phyloP scores from a whole-genome alignment of 2,797 vertebrate genomes.

The Sebastes iracundus region DNA sequence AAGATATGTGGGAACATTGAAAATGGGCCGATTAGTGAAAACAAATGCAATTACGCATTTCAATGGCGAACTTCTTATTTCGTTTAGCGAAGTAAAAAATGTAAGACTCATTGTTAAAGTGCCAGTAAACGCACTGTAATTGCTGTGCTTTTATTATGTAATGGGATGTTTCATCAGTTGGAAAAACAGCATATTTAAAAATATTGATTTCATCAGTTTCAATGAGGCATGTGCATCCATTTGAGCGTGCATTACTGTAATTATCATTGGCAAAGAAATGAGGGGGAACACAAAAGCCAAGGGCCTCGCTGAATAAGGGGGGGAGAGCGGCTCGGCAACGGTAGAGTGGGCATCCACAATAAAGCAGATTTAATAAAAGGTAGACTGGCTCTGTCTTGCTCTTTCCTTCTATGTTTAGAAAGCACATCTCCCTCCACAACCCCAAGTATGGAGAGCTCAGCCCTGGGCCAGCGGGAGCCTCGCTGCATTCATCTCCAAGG shows the following conservation, averaged over 20 bases:
- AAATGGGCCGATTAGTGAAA: background rate
- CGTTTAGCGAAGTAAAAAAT: background rate
- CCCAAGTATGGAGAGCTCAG: slow-evolving; percentile 29
- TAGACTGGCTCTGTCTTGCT: slow-evolving; percentile 1
- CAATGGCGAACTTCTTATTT: background rate
- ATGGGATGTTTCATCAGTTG: slow-evolving; percentile 44
- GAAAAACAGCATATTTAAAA: slow-evolving; percentile 45
- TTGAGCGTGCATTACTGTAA: slow-evolving; percentile 35
- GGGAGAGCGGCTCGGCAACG: background rate
- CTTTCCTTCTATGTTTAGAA: slow-evolving; percentile 21
- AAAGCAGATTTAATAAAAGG: slow-evolving; percentile 34
- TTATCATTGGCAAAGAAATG: slow-evolving; percentile 26
- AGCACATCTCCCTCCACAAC: slow-evolving; percentile 22
- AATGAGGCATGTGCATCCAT: slow-evolving; percentile 33
- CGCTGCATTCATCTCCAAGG: slow-evolving; percentile 58
- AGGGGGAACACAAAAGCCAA: background rate
- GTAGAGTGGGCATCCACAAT: slow-evolving; percentile 20
- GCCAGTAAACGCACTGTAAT: slow-evolving; percentile 20
- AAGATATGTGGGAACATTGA: background rate
- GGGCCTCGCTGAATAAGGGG: background rate
- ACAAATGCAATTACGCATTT: background rate
- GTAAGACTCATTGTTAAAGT: slow-evolving; percentile 2
- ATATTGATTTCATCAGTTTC: slow-evolving; percentile 50
- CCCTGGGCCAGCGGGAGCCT: slow-evolving; percentile 21
- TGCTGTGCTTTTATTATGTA: slow-evolving; percentile 19